Percentiles rank a stretch among this genome's conserved stretches.
Evolutionary conservation across 2,888 invertebrate species (phyloP).

Genomic region (Drosophila cognata): DNA sequence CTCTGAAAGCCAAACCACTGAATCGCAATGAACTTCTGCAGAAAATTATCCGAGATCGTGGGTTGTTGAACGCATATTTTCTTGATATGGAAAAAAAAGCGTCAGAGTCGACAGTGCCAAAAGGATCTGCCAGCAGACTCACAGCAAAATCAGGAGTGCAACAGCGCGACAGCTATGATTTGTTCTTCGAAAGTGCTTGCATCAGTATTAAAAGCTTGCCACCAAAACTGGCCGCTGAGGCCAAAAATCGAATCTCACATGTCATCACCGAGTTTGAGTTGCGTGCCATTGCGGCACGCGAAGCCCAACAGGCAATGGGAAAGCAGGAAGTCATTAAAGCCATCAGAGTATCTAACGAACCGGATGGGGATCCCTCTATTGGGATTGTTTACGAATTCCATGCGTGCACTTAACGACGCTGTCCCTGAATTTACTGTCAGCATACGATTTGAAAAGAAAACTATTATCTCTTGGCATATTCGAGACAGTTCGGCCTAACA

Average conservation of each 20-base stretch:
- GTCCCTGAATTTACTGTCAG: conserved; percentile 33
- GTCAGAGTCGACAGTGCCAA: background rate
- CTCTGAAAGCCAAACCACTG: conserved; percentile 26
- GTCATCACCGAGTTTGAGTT: conserved; percentile 79
- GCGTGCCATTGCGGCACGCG: conserved; percentile 78
- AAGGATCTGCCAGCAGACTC: background rate
- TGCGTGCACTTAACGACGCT: conserved; percentile 48
- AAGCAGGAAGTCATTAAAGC: conserved; percentile 15
- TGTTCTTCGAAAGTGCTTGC: conserved; percentile 81
- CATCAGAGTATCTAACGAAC: conserved; percentile 16
- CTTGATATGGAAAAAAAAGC: conserved; percentile 31
- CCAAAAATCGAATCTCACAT: conserved; percentile 78
- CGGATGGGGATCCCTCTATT: conserved; percentile 16
- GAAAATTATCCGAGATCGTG: conserved; percentile 60
- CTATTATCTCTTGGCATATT: conserved; percentile 21
- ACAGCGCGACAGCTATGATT: conserved; percentile 72
- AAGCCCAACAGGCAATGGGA: conserved; percentile 43
- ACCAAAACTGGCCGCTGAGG: conserved; percentile 79
- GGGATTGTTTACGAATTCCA: conserved; percentile 62
- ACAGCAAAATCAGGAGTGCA: conserved; percentile 4
- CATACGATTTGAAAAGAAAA: background rate
- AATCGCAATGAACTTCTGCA: conserved; percentile 61
- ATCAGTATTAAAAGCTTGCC: conserved; percentile 77
- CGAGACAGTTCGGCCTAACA: conserved; percentile 23
- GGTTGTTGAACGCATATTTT: conserved; percentile 56